These are phyloP conservation scores for Apis mellifera DNA, from an alignment of 1,140 invertebrate species.

Conservation along the genomic window DNA sequence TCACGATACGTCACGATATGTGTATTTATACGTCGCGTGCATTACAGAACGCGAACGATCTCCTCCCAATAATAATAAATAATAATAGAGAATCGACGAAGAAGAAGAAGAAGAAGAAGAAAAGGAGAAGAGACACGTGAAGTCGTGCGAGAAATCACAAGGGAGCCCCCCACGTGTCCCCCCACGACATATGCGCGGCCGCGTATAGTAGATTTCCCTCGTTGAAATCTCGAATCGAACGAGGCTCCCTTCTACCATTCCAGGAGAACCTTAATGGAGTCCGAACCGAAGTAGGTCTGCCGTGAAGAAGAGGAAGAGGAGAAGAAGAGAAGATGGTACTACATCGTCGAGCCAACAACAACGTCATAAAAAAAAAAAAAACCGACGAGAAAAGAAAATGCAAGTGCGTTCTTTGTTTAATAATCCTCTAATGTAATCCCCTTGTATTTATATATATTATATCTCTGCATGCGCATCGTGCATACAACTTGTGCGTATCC, in stretches of 20 bases:
- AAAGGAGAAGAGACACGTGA: slow-evolving; percentile 42
- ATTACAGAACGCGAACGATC: neutral
- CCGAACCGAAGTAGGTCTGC: slow-evolving; percentile 72
- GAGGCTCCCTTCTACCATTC: slow-evolving; percentile 41
- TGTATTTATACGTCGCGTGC: slow-evolving; percentile 13
- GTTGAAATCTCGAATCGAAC: slow-evolving; percentile 46
- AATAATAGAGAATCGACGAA: neutral
- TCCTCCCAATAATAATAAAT: slow-evolving; percentile 40
- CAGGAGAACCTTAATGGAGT: slow-evolving; percentile 66
- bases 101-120: too few species aligned
- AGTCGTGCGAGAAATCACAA: slow-evolving; percentile 72
- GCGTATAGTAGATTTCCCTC: slow-evolving; percentile 55
- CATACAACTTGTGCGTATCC: neutral
- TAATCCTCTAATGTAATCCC: neutral
- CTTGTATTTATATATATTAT: too few species aligned
- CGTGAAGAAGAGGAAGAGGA: slow-evolving; percentile 1
- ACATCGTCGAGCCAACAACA: too few species aligned
- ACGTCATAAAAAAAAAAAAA: neutral
- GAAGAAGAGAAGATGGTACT: neutral
- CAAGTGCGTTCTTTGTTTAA: slow-evolving; percentile 26
- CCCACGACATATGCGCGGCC: slow-evolving; percentile 13
- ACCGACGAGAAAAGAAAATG: slow-evolving; percentile 39
- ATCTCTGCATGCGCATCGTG: neutral
- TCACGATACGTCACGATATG: neutral
- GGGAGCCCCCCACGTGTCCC: slow-evolving; percentile 49